Base-by-base conservation (phyloP, 2,797 vertebrate genomes). In the Lagorchestes hirsutus region DNA sequence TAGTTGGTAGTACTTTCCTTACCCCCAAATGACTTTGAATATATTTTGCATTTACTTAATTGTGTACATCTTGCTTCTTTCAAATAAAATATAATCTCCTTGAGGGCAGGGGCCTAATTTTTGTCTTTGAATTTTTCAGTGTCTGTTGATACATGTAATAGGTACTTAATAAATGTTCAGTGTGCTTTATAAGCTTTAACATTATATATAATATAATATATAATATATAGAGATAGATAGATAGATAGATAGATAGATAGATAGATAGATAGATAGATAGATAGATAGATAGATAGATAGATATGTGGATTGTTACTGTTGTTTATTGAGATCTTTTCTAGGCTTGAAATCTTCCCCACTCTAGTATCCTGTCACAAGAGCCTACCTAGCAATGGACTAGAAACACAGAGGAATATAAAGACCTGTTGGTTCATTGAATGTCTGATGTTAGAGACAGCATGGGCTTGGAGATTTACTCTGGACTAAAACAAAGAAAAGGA, bases 341-440 rank as follows among this genome's bases (percentile, higher is more conserved):
- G 24, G 90, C 27, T n/a, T 92, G 16, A 22, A 31, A 91, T 46
- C 10, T 97, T 16, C 91, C 54, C 34, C 92, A 93, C 67, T 92
- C 50, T 31, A 67, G n/a, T 87, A 27, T 50, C 22, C 24, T 46
- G 18, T 40, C 40, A 27, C 22, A 87, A 87, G 8, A 87, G 3
- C 22, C 40, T 87, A 22, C 18, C 22, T 87, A 95, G 59, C 40
- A 93, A 96, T 67, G 59, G 52, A 67, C 9, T 95, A 40, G 67
- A 82, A 82, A 82, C 22, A 40, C 67, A 82, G n/a, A 1, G 2
- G 16, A 82, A 18, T 46, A 24, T 82, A 91, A 52, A 50, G 58
- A 92, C 91, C 62, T 93, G 93, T 93, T 40, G 13, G 56, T 90
- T 59, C 55, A 34, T 94, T 93, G 55, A 74, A 82, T 92, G 87